Evolutionary conservation across 2,113 vertebrate species (phyloP), one percentile per base, ranked within the genome.

Genomic region (Tringa solitaria): DNA sequence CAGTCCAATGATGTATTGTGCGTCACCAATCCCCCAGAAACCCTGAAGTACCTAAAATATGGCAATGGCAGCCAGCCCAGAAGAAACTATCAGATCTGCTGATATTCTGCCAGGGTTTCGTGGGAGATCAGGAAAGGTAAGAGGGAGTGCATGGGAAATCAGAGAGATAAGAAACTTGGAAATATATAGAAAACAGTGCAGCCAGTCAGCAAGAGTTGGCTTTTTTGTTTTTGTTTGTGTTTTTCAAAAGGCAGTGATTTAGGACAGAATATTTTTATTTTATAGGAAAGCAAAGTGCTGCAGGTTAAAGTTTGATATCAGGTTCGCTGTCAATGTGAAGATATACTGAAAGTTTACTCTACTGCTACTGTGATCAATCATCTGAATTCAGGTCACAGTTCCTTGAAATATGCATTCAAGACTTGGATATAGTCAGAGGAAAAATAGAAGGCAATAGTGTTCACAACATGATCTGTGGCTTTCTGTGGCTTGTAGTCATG

Each of bases 31-130:
- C 95, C 94, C 94, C 83, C 81, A 93, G 81, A 94, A 96, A 95
- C 67, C 54, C 89, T 74, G 65, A 91, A 85, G 89, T 74, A 80
- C 78, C 77, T 92, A 79, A 95, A 96, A 93, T 93, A 96, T 76
- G 87, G 74, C 48, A 91, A 93, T 95, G 96, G 95, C 96, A 95
- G 43, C 37, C 73, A 94, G 95, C 94, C 95, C 70, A 89, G 87
- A 92, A 94, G 74, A 63, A 94, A 69, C 70, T 76, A 59, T 94
- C 84, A 73, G 74, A 89, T 92, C 91, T 96, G 65, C 87, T 96
- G 92, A 84, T 89, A 89, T 17, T 84, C 65, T 94, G 91, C 77
- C 94, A 95, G 75, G 70, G 65, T 74, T 96, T 94, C 30, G 2
- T 85, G 77, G 57, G 74, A 84, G 65, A 95, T 79, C 91, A 83